Conservation (phyloP, 2,888 invertebrate species). For the Plebejus anna region DNA sequence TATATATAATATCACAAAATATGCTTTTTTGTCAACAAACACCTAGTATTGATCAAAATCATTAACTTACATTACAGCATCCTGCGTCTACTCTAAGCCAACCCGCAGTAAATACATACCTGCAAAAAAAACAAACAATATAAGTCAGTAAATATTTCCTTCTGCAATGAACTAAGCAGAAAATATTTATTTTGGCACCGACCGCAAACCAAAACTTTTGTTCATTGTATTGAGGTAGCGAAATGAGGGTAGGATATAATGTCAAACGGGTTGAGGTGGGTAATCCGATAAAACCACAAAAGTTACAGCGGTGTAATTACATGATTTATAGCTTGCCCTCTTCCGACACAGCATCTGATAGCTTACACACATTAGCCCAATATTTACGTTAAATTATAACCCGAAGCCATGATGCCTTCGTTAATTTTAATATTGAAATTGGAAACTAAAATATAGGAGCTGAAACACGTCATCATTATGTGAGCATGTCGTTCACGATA, state of each 20-base stretch:
- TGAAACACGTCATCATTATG: no score
- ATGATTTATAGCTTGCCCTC: neutral
- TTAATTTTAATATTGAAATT: no score
- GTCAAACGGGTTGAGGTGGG: neutral
- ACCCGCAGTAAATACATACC: neutral
- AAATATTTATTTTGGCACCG: neutral
- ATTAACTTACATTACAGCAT: no score
- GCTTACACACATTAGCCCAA: neutral
- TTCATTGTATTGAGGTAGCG: neutral
- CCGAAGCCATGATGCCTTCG: no score
- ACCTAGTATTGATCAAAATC: no score
- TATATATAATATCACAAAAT: no score
- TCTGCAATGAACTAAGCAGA: neutral
- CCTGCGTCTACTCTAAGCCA: neutral
- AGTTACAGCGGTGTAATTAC: neutral
- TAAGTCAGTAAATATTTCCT: neutral
- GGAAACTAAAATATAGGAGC: no score
- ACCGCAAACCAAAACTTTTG: neutral
- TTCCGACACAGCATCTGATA: constrained; percentile 11
- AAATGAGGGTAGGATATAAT: neutral
- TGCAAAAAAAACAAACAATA: neutral
- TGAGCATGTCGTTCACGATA: no score
- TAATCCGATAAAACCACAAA: constrained; percentile 5
- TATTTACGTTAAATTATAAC: neutral
- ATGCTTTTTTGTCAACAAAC: no score